Evolutionary conservation across 2,888 invertebrate species (phyloP), one percentile per base, ranked within the genome.

Genomic region (Aricia artaxerxes): DNA sequence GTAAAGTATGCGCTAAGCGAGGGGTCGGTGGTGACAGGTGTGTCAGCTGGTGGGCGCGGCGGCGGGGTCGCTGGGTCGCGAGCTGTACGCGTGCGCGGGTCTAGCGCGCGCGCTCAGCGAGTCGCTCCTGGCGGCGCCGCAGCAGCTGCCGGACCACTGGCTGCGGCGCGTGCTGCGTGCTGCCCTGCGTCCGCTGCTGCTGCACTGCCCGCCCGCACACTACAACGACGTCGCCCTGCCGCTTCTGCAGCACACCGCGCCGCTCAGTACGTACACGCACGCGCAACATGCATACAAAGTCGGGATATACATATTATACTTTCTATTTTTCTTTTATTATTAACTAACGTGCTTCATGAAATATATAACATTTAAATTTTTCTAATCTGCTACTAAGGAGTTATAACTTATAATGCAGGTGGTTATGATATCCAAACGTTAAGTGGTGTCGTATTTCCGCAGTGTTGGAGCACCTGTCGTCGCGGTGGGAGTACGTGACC

Each of bases 121-220:
- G 83, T 97, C 97, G 79, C 95, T 97, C 81, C 95, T 98, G 84
- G 95, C 95, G 78, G 96, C 96, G 84, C 94, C 97, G 80, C 92
- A 96, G 91, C 94, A 94, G 81, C 95, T 98, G 87, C 98, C 98
- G 64, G 98, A 98, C 90, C 97, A 97, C 92, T 96, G 98, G 91
- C 92, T 98, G 86, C 95, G 98, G 79, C 97, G 97, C 3, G 96
- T 98, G 76, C 96, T 98, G 83, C 95, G 98, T 76, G 96, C 97
- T 61, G 98, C 98, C 87, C 94, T 98, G 84, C 98, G 97, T 87
- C 97, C 98, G 35, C 97, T 98, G 85, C 96, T 98, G 83, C 96
- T 96, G 87, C 97, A 97, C 83, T 99, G 98, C 88, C 98, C 98
- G 79, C 96, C 97, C 69, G 96, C 97, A 80, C 97, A 96, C 90